Conservation (phyloP, 2,113 vertebrate genomes). For the Tenrec ecaudatus region DNA sequence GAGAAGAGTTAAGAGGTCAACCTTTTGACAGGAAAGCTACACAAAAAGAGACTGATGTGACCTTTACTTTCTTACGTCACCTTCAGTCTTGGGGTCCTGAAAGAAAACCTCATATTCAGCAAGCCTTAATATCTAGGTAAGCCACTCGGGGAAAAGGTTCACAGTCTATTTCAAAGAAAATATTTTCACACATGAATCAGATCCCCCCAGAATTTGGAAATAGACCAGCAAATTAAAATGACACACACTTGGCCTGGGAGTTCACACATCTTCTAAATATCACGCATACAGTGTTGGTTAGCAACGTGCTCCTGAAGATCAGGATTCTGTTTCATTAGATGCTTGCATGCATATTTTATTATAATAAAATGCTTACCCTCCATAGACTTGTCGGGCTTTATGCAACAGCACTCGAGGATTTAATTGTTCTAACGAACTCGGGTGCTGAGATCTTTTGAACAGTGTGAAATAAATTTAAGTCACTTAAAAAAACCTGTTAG, state of each 20-base stretch:
- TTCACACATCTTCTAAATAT: conserved; percentile 67
- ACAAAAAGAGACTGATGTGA: not conserved
- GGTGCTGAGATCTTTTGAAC: conserved; percentile 57
- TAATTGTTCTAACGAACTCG: conserved; percentile 65
- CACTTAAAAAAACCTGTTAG: conserved; percentile 74
- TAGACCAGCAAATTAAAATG: conserved; percentile 62
- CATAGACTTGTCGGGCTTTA: conserved; percentile 43
- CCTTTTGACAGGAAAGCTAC: too few species aligned
- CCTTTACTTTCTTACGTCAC: not conserved
- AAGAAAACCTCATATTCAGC: conserved; percentile 10
- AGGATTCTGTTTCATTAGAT: not conserved
- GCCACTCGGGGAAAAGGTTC: not conserved
- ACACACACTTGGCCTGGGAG: conserved; percentile 2
- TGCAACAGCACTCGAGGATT: conserved; percentile 66
- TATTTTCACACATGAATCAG: conserved; percentile 66
- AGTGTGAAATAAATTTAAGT: conserved; percentile 72
- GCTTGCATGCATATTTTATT: conserved; percentile 18
- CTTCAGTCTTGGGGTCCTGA: not conserved
- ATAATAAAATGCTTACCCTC: conserved; percentile 28
- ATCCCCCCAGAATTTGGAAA: conserved; percentile 65
- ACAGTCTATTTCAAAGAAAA: conserved; percentile 68
- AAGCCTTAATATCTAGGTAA: conserved; percentile 60
- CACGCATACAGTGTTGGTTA: not conserved
- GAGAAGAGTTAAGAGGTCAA: not conserved
- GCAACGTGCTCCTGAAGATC: conserved; percentile 39